Evolutionary conservation across 2,888 invertebrate species (phyloP).

Genomic region (Eupithecia subumbrata): DNA sequence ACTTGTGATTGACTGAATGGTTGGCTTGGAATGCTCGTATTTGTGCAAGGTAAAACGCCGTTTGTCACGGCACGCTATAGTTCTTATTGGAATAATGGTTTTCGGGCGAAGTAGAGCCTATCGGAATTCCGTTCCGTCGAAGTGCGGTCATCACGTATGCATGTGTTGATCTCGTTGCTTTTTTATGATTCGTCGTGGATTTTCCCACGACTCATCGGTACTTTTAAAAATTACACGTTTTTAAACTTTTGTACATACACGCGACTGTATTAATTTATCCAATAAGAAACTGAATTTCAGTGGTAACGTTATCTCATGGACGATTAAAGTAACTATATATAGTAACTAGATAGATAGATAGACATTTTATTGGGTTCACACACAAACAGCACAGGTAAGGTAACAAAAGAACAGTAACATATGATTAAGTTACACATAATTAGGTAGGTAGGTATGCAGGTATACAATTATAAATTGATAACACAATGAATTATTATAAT

Average conservation of each 20-base stretch:
- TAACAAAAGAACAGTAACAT: too few species aligned
- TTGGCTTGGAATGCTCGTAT: constrained; percentile 43
- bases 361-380: too few species aligned
- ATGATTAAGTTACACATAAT: too few species aligned
- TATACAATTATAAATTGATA: too few species aligned
- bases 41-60: constrained; percentile 52
- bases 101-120: constrained; percentile 26
- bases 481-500: too few species aligned
- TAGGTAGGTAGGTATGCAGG: too few species aligned
- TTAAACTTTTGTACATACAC: background rate
- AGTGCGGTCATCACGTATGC: constrained; percentile 37
- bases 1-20: constrained; percentile 60
- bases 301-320: background rate
- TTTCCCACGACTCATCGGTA: constrained; percentile 39
- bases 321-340: background rate
- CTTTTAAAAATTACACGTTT: background rate
- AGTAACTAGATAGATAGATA: too few species aligned
- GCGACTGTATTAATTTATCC: background rate
- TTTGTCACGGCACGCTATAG: constrained; percentile 36
- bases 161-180: constrained; percentile 31
- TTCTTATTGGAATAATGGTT: constrained; percentile 18
- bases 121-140: constrained; percentile 26
- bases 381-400: too few species aligned
- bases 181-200: constrained; percentile 37
- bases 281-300: background rate